phyloP scores from a whole-genome alignment of 2,113 vertebrate species.

The Ellobius talpinus region DNA sequence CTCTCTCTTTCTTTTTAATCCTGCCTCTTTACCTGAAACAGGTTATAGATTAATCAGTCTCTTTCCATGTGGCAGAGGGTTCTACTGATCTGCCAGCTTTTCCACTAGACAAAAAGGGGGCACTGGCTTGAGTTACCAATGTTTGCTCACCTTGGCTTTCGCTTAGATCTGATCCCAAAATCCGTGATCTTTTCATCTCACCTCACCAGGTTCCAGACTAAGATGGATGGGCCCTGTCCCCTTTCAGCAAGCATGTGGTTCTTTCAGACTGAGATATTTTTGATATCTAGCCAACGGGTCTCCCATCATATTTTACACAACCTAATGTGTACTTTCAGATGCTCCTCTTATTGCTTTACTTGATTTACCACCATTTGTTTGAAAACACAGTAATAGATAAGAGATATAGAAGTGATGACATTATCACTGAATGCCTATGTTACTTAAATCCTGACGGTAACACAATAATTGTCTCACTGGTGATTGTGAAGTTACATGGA shows the following conservation, averaged over 20 bases:
- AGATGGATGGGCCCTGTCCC: neutral
- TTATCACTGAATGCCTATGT: neutral
- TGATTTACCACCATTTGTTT: neutral
- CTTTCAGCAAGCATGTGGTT: neutral
- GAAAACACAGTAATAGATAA: neutral
- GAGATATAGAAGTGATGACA: neutral
- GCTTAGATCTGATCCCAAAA: constrained; percentile 26
- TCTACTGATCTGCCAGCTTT: neutral
- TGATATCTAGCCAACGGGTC: neutral
- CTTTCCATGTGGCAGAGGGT: neutral
- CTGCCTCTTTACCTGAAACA: neutral
- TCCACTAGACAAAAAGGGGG: neutral
- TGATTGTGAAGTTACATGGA: constrained; percentile 1
- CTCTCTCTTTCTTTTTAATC: neutral
- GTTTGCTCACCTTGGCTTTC: neutral
- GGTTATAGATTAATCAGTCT: constrained; percentile 11
- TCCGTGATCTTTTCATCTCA: neutral
- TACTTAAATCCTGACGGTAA: neutral
- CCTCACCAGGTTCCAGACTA: neutral
- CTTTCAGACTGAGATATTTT: neutral
- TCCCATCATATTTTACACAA: neutral
- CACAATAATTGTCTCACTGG: neutral
- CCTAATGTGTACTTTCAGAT: neutral
- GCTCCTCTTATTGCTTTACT: neutral
- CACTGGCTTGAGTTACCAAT: neutral